These are phyloP conservation scores for Phalacrocorax carbo DNA, from an alignment of 2,113 vertebrate species.

Conservation along the genomic window DNA sequence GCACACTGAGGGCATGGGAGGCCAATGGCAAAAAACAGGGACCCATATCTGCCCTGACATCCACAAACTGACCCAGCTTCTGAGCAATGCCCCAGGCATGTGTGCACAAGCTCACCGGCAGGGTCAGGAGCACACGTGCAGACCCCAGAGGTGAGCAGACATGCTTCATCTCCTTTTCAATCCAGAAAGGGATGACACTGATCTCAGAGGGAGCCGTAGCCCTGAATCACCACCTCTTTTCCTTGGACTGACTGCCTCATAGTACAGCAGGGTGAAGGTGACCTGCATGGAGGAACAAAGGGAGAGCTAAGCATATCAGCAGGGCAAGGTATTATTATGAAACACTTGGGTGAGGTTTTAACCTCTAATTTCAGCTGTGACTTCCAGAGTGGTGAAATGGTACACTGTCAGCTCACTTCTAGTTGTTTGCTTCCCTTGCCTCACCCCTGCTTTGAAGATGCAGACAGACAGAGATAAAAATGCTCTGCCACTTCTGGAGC, in stretches of 20 bases:
- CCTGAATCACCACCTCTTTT: background rate
- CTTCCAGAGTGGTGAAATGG: background rate
- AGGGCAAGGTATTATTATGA: background rate
- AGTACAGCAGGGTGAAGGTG: background rate
- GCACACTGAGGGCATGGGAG: background rate
- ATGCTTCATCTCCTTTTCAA: background rate
- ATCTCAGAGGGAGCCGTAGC: background rate
- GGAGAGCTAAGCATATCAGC: background rate
- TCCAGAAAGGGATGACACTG: background rate
- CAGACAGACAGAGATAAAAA: background rate
- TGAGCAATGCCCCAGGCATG: background rate
- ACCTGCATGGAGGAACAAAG: background rate
- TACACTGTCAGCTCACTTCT: background rate
- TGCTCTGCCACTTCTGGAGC: background rate
- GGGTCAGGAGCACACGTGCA: background rate
- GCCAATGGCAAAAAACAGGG: background rate
- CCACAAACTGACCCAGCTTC: background rate
- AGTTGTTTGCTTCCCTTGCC: background rate
- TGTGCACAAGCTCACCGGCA: background rate
- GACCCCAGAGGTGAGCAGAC: background rate
- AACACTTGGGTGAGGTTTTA: background rate
- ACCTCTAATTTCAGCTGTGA: background rate
- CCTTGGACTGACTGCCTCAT: background rate
- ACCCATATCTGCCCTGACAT: background rate
- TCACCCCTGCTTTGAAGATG: background rate